A percentile compares a stretch with the other conserved stretches of the same genome.
Evolutionary conservation across 2,113 vertebrate species (phyloP).

Genomic region (Paralichthys olivaceus): DNA sequence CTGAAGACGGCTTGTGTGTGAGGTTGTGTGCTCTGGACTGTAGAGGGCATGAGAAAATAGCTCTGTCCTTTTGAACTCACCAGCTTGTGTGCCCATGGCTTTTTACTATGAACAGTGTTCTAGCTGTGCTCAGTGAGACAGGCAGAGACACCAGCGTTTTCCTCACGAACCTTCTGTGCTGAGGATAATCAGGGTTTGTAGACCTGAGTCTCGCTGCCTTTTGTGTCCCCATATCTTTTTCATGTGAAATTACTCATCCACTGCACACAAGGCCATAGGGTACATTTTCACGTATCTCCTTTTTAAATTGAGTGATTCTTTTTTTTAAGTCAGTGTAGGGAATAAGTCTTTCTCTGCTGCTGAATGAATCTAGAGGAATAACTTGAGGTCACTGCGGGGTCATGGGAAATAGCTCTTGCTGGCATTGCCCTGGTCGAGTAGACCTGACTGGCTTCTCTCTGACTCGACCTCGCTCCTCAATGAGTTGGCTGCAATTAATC

Average conservation of each 20-base stretch:
- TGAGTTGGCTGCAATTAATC: slow-evolving; percentile 11
- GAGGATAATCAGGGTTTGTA: background rate
- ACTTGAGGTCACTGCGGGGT: slow-evolving; percentile 42
- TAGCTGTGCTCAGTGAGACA: background rate
- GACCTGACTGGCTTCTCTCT: background rate
- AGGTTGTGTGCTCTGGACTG: slow-evolving; percentile 4
- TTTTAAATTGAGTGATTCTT: slow-evolving; percentile 15
- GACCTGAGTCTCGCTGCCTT: slow-evolving; percentile 7
- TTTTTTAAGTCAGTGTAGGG: slow-evolving; percentile 23
- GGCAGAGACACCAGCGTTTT: background rate
- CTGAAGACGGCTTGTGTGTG: background rate
- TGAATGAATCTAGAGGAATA: slow-evolving; percentile 34
- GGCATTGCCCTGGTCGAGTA: slow-evolving; percentile 14
- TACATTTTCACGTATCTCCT: slow-evolving; percentile 2
- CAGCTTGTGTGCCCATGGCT: background rate
- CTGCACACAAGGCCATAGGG: slow-evolving; percentile 2
- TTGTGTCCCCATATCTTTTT: slow-evolving; percentile 14
- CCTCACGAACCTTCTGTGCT: background rate
- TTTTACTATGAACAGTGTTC: slow-evolving; percentile 21
- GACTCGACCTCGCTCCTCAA: background rate
- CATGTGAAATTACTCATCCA: slow-evolving; percentile 20
- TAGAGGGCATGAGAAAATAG: slow-evolving; percentile 29
- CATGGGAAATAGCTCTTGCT: slow-evolving; percentile 54
- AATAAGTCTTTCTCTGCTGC: slow-evolving; percentile 9
- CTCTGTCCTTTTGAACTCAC: slow-evolving; percentile 18